Evolutionary conservation across 2,888 invertebrate species (phyloP).

Genomic region (Lycocerus yunnanus): DNA sequence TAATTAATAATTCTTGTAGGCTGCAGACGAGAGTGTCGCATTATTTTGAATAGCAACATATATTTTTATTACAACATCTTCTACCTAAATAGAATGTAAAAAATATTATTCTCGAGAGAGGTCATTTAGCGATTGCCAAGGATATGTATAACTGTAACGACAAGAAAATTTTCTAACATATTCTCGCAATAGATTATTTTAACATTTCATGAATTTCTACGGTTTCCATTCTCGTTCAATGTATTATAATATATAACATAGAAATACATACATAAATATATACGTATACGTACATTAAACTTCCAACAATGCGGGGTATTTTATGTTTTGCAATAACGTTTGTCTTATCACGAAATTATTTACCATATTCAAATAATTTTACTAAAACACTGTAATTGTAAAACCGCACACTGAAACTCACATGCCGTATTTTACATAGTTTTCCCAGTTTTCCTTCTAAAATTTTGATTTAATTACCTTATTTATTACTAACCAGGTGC

Average conservation of each 20-base stretch:
- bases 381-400: not conserved
- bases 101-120: not conserved
- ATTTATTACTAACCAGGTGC: not conserved
- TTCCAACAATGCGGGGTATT: not conserved
- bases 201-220: not conserved
- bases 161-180: not conserved
- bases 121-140: not conserved
- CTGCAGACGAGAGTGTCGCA: not conserved
- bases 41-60: not conserved
- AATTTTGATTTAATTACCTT: conserved; percentile 4
- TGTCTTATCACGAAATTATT: conserved; percentile 1
- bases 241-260: not conserved
- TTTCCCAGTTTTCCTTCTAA: not conserved
- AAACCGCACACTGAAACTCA: not conserved
- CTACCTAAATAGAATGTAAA: not conserved
- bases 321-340: conserved; percentile 1
- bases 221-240: not conserved
- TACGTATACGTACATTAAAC: not conserved
- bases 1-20: not conserved
- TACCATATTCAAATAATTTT: conserved; percentile 5
- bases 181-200: not conserved
- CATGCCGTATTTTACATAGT: not conserved
- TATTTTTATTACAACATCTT: not conserved
- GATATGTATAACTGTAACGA: not conserved
- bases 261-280: not conserved